Evolutionary conservation across 2,888 invertebrate genomes (phyloP).

Genomic region (Zhuqinia jingwanae): DNA sequence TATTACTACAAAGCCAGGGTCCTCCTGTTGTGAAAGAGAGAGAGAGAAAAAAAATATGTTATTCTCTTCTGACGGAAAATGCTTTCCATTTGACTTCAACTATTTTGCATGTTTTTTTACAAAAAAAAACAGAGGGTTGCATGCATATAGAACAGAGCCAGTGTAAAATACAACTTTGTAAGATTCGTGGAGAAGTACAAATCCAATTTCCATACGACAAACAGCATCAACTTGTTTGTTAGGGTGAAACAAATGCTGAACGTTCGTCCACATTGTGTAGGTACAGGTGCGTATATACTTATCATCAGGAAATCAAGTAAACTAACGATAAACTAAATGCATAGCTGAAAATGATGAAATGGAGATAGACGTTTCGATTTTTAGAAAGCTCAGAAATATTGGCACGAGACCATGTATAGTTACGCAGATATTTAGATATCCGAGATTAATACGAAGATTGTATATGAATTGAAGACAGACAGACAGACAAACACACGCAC

Average conservation of each 20-base stretch:
- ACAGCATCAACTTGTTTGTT: too few relatives aligned
- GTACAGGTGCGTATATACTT: background rate
- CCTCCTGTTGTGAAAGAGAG: slow-evolving; percentile 1
- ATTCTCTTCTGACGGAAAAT: slow-evolving; percentile 17
- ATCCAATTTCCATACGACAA: background rate
- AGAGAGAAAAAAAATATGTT: slow-evolving; percentile 15
- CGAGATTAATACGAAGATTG: too few relatives aligned
- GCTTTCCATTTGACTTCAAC: slow-evolving; percentile 28
- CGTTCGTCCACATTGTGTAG: too few relatives aligned
- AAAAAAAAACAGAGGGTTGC: too few relatives aligned
- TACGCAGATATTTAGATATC: background rate
- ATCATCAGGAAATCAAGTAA: slow-evolving; percentile 32
- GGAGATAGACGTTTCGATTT: too few relatives aligned
- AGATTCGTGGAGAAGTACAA: background rate
- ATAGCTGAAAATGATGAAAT: too few relatives aligned
- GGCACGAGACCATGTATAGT: too few relatives aligned
- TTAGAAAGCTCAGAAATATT: too few relatives aligned
- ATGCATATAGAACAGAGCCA: background rate
- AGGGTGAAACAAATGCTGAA: too few relatives aligned
- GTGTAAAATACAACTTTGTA: too few relatives aligned
- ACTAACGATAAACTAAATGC: slow-evolving; percentile 27
- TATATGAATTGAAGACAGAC: too few relatives aligned
- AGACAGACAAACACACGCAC: too few relatives aligned
- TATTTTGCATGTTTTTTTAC: slow-evolving; percentile 34
- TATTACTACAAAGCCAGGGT: slow-evolving; percentile 27